Percentiles rank a stretch among this genome's conserved stretches.
Evolutionary conservation across 2,797 vertebrate species (phyloP).

Genomic region (Morelia viridis): DNA sequence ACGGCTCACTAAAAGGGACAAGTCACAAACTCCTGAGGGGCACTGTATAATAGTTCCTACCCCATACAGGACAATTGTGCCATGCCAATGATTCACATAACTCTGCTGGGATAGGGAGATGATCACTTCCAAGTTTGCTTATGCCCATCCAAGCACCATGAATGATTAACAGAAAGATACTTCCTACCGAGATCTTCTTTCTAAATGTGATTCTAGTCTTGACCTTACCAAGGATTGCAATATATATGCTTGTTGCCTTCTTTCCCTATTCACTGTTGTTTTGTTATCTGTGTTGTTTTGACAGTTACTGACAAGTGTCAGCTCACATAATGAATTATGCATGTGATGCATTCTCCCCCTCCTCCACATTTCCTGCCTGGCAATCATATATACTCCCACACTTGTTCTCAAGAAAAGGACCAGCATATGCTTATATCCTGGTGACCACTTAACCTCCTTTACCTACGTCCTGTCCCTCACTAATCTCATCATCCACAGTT

Average conservation of each 20-base stretch:
- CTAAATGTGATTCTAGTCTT: neutral
- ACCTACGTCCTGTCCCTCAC: conserved; percentile 8
- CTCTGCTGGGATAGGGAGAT: neutral
- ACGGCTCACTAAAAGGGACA: neutral
- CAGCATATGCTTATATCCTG: conserved; percentile 47
- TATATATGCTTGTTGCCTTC: neutral
- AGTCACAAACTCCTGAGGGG: neutral
- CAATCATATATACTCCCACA: conserved; percentile 41
- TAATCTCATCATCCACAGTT: neutral
- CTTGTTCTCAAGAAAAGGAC: conserved; percentile 48
- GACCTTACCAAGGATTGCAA: neutral
- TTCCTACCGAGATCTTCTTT: neutral
- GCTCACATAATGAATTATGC: conserved; percentile 33
- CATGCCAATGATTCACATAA: neutral
- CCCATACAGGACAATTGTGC: neutral
- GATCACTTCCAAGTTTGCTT: neutral
- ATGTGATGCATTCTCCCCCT: conserved; percentile 31
- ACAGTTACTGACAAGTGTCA: conserved; percentile 41
- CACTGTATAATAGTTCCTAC: neutral
- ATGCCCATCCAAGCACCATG: neutral
- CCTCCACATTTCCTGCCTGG: conserved; percentile 47
- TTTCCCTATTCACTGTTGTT: neutral
- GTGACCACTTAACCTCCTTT: conserved; percentile 42
- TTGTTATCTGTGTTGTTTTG: neutral
- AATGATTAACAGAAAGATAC: neutral